Conservation (phyloP, 1,140 invertebrate genomes). For the Drosophila sechellia region DNA sequence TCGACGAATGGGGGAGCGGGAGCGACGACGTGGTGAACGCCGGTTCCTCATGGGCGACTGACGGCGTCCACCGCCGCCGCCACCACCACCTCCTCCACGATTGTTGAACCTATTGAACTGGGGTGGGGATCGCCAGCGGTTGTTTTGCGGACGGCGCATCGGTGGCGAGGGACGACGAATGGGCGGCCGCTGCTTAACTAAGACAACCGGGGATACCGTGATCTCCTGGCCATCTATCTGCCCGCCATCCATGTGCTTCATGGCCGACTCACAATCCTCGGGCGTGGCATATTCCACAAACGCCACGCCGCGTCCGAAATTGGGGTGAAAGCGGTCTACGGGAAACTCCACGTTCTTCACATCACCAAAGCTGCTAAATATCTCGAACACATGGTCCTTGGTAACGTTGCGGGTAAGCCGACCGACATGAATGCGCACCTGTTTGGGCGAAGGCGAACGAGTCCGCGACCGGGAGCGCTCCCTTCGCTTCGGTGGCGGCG, state of each 20-base stretch:
- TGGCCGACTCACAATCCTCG: constrained; percentile 98
- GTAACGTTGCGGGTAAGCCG: constrained; percentile 96
- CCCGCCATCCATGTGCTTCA: constrained; percentile 99
- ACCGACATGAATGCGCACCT: constrained; percentile 96
- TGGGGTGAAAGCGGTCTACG: constrained; percentile 93
- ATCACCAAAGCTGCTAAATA: constrained; percentile 96
- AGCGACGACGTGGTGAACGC: constrained; percentile 77
- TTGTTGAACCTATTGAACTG: constrained; percentile 80
- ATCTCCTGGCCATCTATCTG: constrained; percentile 97
- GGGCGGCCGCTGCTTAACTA: constrained; percentile 89
- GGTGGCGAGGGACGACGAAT: constrained; percentile 88
- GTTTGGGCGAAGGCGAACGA: constrained; percentile 93
- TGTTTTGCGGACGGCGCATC: constrained; percentile 86
- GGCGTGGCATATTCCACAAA: constrained; percentile 97
- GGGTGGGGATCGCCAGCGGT: constrained; percentile 88
- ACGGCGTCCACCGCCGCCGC: constrained; percentile 56
- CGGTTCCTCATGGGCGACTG: constrained; percentile 67
- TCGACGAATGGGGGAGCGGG: constrained; percentile 80
- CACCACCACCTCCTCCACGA: constrained; percentile 61
- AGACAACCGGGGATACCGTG: constrained; percentile 94
- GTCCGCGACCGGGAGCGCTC: constrained; percentile 89
- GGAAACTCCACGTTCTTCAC: constrained; percentile 96
- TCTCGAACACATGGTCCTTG: constrained; percentile 97
- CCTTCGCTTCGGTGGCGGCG: constrained; percentile 63
- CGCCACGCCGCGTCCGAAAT: constrained; percentile 94